phyloP scores from a whole-genome alignment of 2,113 vertebrate species.

The Macroglossus sobrinus region DNA sequence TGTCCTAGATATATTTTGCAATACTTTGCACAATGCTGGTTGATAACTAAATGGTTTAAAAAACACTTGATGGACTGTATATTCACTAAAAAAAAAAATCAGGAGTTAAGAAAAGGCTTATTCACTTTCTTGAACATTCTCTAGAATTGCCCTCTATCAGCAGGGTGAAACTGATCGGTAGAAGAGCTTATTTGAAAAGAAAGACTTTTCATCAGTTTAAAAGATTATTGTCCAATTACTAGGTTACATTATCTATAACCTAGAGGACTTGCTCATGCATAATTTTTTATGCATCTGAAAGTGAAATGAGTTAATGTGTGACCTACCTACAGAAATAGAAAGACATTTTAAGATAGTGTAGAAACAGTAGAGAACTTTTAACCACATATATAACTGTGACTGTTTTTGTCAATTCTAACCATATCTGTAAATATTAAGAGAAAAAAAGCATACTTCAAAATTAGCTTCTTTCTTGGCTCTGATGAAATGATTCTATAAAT shows the following conservation, averaged over 20 bases:
- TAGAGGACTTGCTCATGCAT: conserved; percentile 34
- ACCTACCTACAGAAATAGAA: conserved; percentile 60
- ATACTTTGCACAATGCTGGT: conserved; percentile 5
- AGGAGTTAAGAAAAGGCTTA: neutral
- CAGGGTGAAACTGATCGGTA: neutral
- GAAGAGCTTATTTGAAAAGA: conserved; percentile 32
- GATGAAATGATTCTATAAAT: neutral
- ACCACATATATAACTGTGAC: neutral
- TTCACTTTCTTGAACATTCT: neutral
- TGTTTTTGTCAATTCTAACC: neutral
- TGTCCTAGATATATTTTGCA: conserved; percentile 6
- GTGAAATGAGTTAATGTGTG: conserved; percentile 56
- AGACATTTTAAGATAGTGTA: neutral
- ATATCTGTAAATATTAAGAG: neutral
- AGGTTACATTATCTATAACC: conserved; percentile 41
- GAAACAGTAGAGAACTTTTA: neutral
- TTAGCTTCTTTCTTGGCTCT: neutral
- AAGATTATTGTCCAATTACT: neutral
- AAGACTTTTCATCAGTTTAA: conserved; percentile 37
- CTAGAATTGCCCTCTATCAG: neutral
- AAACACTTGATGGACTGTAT: conserved; percentile 4
- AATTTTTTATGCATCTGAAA: conserved; percentile 51
- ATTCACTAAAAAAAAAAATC: conserved; percentile 29
- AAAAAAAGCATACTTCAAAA: neutral
- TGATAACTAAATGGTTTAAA: conserved; percentile 12